These are phyloP conservation scores for Otocyon megalotis DNA, from an alignment of 2,113 vertebrate genomes.

Conservation along the genomic window DNA sequence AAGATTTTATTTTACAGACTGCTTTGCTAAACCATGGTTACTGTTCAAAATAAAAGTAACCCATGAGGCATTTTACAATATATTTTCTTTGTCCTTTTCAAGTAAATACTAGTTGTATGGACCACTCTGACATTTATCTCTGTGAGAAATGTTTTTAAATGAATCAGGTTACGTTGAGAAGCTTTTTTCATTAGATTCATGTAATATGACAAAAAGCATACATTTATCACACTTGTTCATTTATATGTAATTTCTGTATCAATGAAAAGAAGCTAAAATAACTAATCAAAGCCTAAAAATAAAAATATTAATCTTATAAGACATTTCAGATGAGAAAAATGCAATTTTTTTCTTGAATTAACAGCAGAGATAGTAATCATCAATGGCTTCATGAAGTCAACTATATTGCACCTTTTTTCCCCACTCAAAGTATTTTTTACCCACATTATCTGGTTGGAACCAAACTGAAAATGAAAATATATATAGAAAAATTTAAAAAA, in stretches of 20 bases:
- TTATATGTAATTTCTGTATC: background rate
- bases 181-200: background rate
- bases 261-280: background rate
- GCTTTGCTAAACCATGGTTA: background rate
- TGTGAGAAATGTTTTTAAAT: background rate
- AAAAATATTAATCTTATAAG: background rate
- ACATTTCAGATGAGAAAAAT: constrained; percentile 18
- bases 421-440: background rate
- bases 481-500: background rate
- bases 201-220: background rate
- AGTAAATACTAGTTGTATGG: background rate
- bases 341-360: background rate
- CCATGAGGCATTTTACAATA: background rate
- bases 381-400: background rate
- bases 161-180: background rate
- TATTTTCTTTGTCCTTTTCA: background rate
- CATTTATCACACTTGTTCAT: background rate
- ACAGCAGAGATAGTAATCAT: background rate
- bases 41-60: background rate
- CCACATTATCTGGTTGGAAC: background rate
- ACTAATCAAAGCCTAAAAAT: background rate
- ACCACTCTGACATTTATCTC: background rate
- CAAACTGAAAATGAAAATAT: background rate
- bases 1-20: background rate
- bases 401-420: background rate